These are phyloP conservation scores for Hippocampus barbouri DNA, from an alignment of 2,113 vertebrate species.

Conservation along the genomic window DNA sequence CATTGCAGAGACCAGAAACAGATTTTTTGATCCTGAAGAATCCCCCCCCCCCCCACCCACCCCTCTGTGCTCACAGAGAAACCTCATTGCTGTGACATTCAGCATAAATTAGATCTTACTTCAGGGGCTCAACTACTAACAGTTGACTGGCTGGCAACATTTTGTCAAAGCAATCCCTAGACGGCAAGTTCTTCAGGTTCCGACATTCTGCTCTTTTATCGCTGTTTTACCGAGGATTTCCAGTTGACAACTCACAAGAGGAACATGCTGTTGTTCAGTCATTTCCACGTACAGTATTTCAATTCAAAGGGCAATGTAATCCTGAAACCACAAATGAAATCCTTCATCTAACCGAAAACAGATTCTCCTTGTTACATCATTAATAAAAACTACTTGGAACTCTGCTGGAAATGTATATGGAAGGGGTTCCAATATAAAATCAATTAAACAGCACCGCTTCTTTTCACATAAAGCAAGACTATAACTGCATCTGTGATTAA, in stretches of 20 bases:
- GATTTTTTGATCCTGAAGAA: neutral
- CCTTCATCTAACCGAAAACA: neutral
- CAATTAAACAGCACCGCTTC: neutral
- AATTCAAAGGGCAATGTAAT: neutral
- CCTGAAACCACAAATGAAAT: neutral
- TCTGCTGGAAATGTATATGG: neutral
- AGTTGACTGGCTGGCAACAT: neutral
- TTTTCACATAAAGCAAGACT: neutral
- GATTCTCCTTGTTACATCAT: neutral
- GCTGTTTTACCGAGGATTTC: too few relatives aligned
- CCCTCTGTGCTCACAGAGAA: neutral
- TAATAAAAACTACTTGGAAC: neutral
- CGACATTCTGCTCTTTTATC: neutral
- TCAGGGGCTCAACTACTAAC: neutral
- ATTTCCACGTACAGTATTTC: neutral
- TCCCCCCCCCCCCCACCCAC: fast-evolving
- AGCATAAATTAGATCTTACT: neutral
- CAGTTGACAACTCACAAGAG: neutral
- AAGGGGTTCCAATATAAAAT: neutral
- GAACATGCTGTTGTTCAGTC: neutral
- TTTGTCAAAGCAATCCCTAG: neutral
- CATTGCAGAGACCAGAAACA: neutral
- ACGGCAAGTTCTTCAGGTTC: neutral
- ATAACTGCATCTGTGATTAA: constrained; percentile 15
- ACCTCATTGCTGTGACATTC: neutral